Evolutionary conservation across 2,113 vertebrate species (phyloP), one percentile per base, ranked within the genome.

Genomic region (Mesitornis unicolor): DNA sequence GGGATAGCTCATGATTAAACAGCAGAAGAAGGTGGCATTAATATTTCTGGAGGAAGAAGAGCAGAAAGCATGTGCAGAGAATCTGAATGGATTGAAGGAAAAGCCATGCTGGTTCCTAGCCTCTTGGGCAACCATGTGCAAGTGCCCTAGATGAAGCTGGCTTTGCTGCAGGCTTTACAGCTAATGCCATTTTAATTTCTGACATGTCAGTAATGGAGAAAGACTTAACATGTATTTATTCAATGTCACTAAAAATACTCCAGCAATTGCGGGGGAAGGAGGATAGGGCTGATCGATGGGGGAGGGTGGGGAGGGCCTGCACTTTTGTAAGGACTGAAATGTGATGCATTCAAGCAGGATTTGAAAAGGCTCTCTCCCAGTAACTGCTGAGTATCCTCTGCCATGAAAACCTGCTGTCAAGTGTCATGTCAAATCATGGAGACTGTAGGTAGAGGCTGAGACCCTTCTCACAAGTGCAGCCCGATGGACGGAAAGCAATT

Each of bases 141-240:
- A 90, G 69, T 47, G 56, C 29, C 35, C 43, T 85, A 43, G 54
- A 86, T 80, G 82, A 84, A 90, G 38, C 61, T 56, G 74, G 59
- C 73, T 95, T 92, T 81, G 75, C 96, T 95, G 79, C 70, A 93
- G 85, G 93, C 92, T 21, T 56, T 86, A 63, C 38, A 90, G 76
- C 43, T 81, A 80, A 93, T 92, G 96, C 76, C 51, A 71, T 93
- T 90, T 96, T 88, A 80, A 95, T 93, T 90, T 94, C 51, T 84
- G 75, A 60, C 79, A 64, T 86, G 83, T 71, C 83, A 67, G 85
- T 81, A 92, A 86, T 67, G 47, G 65, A 86, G 77, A 95, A 92
- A 87, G 20, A 95, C 67, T 84, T 87, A 94, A 84, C 36, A 60
- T 83, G 24, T 85, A 88, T 93, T 92, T 95, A 85, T 93, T 94